Evolutionary conservation across 2,113 vertebrate species (phyloP).

Genomic region (Cinclus cinclus): DNA sequence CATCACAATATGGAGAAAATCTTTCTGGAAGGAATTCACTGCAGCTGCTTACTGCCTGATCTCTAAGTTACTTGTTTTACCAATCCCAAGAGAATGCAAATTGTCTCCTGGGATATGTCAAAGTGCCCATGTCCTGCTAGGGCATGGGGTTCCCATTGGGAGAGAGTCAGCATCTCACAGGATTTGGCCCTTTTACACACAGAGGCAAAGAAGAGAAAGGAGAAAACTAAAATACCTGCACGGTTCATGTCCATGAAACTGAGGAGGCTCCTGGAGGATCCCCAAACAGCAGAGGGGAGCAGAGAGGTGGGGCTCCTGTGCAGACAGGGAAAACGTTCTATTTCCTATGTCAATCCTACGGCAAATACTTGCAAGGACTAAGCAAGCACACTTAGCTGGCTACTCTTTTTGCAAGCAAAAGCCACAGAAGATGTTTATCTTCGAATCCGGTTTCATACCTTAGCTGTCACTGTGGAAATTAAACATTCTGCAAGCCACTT

Average conservation of each 20-base stretch:
- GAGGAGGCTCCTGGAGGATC: neutral
- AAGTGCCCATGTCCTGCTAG: neutral
- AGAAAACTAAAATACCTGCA: neutral
- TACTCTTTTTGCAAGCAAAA: constrained; percentile 50
- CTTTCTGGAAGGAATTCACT: neutral
- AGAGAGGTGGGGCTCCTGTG: neutral
- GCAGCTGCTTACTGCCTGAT: neutral
- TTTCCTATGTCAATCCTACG: constrained; percentile 28
- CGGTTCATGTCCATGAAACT: neutral
- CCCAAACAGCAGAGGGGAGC: neutral
- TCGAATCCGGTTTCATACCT: constrained; percentile 67
- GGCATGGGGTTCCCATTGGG: neutral
- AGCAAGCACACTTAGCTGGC: constrained; percentile 65
- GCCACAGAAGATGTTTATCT: constrained; percentile 59
- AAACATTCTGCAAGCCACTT: constrained; percentile 67
- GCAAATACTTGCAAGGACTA: constrained; percentile 57
- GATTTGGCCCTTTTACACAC: neutral
- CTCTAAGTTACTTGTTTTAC: neutral
- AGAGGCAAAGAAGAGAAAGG: neutral
- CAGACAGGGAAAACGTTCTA: neutral
- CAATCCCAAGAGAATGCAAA: neutral
- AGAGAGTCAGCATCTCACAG: neutral
- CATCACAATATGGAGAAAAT: neutral
- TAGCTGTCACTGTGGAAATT: constrained; percentile 63
- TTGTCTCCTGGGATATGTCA: neutral